phyloP scores from a whole-genome alignment of 30 jellyfish, hydroid and myxozoan species.

The Chironex yamaguchii region DNA sequence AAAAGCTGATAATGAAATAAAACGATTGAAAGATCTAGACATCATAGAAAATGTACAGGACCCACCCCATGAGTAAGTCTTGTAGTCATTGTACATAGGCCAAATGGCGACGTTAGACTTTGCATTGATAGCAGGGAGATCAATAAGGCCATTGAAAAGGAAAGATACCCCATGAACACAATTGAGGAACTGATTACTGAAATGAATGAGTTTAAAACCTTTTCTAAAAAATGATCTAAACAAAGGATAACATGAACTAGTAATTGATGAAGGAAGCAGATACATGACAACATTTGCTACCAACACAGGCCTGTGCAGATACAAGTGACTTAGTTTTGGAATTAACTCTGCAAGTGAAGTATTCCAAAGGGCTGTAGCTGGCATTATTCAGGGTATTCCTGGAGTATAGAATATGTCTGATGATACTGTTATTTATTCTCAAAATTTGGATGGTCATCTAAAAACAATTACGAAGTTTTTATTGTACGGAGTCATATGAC shows the following conservation, averaged over 20 bases:
- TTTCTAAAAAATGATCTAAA: conserved; percentile 25
- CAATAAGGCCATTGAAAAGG: conserved; percentile 24
- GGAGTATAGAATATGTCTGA: conserved; percentile 47
- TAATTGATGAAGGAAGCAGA: too few relatives aligned
- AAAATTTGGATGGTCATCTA: too few relatives aligned
- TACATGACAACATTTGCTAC: conserved; percentile 62
- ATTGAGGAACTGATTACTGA: conserved; percentile 42
- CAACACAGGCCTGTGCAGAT: conserved; percentile 44
- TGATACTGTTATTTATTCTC: conserved; percentile 50
- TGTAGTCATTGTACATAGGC: not conserved
- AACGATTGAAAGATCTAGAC: conserved; percentile 19
- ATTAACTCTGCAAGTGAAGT: conserved; percentile 21
- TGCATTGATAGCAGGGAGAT: conserved; percentile 49
- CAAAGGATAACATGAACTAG: conserved; percentile 46
- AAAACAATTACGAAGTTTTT: conserved; percentile 1
- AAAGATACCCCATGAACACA: conserved; percentile 50
- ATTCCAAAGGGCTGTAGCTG: conserved; percentile 29
- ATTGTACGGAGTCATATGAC: conserved; percentile 12
- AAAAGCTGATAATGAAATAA: conserved; percentile 43
- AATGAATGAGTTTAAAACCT: conserved; percentile 34
- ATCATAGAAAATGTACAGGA: conserved; percentile 40
- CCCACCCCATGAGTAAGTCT: not conserved
- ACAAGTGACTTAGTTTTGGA: conserved; percentile 36
- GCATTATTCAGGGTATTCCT: conserved; percentile 1
- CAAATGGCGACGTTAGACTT: conserved; percentile 1